These are phyloP conservation scores for Muscicapa comitata DNA, from an alignment of 2,797 vertebrate species.

Conservation along the genomic window DNA sequence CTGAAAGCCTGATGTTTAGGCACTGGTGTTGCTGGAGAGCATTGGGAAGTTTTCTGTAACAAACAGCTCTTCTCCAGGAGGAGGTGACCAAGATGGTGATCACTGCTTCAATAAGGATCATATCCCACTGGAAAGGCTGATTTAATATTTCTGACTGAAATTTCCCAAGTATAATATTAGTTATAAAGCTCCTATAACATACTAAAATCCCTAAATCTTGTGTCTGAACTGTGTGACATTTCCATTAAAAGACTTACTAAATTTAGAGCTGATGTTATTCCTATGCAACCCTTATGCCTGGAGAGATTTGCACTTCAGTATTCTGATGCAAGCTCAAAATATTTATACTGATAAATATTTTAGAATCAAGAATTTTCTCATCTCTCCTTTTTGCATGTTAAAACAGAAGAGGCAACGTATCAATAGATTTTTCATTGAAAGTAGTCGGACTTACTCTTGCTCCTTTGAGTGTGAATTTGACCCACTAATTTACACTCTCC, in stretches of 20 bases:
- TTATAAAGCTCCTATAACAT: background rate
- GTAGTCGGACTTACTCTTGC: background rate
- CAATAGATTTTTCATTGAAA: background rate
- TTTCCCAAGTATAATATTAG: background rate
- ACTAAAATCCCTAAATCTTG: conserved; percentile 3
- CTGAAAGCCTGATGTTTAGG: background rate
- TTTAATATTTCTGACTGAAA: conserved; percentile 17
- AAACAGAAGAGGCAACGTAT: background rate
- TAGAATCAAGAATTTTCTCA: background rate
- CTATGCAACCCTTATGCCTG: background rate
- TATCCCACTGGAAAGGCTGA: background rate
- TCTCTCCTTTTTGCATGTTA: background rate
- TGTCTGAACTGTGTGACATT: conserved; percentile 33
- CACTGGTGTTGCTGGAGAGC: background rate
- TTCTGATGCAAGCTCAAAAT: background rate
- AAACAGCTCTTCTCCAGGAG: background rate
- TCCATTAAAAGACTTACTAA: conserved; percentile 41
- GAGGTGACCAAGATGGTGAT: background rate
- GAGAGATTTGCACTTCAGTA: background rate
- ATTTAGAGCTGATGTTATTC: conserved; percentile 33
- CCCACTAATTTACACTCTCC: background rate
- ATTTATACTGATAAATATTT: conserved; percentile 19
- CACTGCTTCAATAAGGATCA: background rate
- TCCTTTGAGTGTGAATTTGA: background rate
- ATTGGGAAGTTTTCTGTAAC: background rate